Base-by-base conservation (phyloP, 1,140 invertebrate species). In the Leguminivora glycinivorella region DNA sequence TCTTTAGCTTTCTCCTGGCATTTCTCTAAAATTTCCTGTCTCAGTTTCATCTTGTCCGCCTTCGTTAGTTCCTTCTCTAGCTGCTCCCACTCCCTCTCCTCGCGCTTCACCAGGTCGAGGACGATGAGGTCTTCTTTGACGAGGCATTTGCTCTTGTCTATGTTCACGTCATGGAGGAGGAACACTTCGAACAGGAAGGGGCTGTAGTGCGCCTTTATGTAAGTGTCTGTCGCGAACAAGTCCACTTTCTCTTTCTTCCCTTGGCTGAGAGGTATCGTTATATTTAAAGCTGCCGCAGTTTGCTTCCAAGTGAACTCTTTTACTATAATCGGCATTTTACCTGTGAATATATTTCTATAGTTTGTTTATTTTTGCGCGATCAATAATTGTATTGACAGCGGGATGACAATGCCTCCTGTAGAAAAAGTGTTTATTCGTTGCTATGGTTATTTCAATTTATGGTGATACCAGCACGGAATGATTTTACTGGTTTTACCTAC, bases 261-360 rank as follows among this genome's bases (percentile, higher is more conserved):
- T 12, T 81, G 91, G 58, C 87, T 93, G 31, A 95, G 75, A 25
- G 94, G 93, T 9, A 95, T 90, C 73, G 89, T 86, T 73, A 96
- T 91, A 47, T 93, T 89, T 22, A 95, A 76, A 25, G 77, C 83
- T 43, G 92, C 86, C 29, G 83, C 74, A 2, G 93, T 94, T 90
- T 96, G 95, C 63, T 92, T 93, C 95, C 95, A 96, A 52, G 91
- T 93, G 77, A 92, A 95, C 89, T 95, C 93, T 89, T 95, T 95
- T 5, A 96, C 88, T 77, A 95, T 73, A 76, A 96, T 94, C n/a
- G 95, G 95, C 95, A 96, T 96, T 71, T 69, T 85, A 34, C 38
- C 19, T 58, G n/a, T 52, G 17, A 52, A 47, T 14, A 10, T 47
- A 7, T 9, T 52, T 52, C 2, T 19, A 6, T 9, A 22, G 7